Base-by-base conservation (phyloP, 2,113 vertebrate species). In the Oriolus oriolus region DNA sequence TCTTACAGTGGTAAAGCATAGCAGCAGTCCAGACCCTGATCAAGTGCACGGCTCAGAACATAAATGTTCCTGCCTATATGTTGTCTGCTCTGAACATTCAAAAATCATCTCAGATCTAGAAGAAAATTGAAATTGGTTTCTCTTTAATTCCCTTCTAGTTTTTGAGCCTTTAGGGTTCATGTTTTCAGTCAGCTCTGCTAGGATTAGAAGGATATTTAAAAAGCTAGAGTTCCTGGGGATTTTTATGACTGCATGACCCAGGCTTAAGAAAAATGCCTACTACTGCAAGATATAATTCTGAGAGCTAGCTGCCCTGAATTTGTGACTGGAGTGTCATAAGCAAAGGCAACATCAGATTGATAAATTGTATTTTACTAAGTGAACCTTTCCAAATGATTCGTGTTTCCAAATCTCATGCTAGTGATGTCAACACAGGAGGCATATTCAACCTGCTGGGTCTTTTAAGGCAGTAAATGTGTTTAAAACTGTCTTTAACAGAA, bases 151-250 rank as follows among this genome's bases (percentile, higher is more conserved):
- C 60, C 6, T 70, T 77, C 73, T 59, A 86, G 59, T 63, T 89
- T 91, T 47, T 75, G 42, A 92, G 45, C 56, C 76, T 92, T 49
- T 84, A 53, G 52, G 79, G 42, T 84, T 92, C 56, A 26, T 78
- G 44, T 91, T 96, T 80, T 76, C 82, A 74, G 74, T 59, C 54
- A 65, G 52, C 64, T 89, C 73, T 84, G 76, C 73, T 73, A 89
- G 80, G 88, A 93, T 94, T 96, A 97, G 53, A 87, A 69, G 30
- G 77, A 56, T 93, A 84, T 91, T 94, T 61, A 42, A 92, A 92
- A 94, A 86, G 17, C 79, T 86, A 10, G n/a, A 53, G 18, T 89
- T 93, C 64, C 52, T 84, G 42, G 49, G 35, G 80, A 60, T 89
- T 93, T 88, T 94, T 88, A 80, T 91, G 56, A 54, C 79, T 87